Base-by-base conservation (phyloP, 2,113 vertebrate species). In the Dasypus novemcinctus region DNA sequence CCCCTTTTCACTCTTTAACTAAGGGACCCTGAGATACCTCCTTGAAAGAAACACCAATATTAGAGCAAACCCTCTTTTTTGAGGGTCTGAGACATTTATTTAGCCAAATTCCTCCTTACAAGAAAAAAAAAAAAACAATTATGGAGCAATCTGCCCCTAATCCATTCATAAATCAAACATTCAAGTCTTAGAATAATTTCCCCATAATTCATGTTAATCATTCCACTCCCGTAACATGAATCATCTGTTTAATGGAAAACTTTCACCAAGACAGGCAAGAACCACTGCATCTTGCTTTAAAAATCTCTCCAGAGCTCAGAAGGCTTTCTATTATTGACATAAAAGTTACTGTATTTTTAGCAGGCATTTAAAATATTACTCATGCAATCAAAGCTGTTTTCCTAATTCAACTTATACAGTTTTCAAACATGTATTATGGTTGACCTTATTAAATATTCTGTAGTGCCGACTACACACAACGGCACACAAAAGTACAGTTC, bases 371-470 rank as follows among this genome's bases (percentile, higher is more conserved):
- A 98, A 97, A 98, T 98, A 97, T 98, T 98, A 97, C 97, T 98
- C 98, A 98, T 96, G 98, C 97, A 98, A 98, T 98, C 97, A 98
- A 98, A 97, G 98, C 97, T 98, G 97, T 98, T 98, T 98, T 97
- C 97, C 96, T 97, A 96, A 97, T 97, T 98, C 95, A 97, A 97
- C 97, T 98, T 97, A 97, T 33, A 95, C 93, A 98, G 98, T 98
- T 98, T 98, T 98, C 98, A 98, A 98, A 98, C 98, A 98, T 75
- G 93, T 66, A 97, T 97, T 98, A 97, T 71, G 74, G 88, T 95
- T 98, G 98, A 98, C 98, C 98, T 98, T 98, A 98, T 98, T 98
- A 98, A 95, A 94, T 61, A 97, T 97, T 96, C 96, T 64, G 18
- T 43, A 96, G 89, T 31, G 1, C 86, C 72, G 13, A 33, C 84